Evolutionary conservation across 2,113 vertebrate genomes (phyloP), one percentile per base, ranked within the genome.

Genomic region (Petromus typicus): DNA sequence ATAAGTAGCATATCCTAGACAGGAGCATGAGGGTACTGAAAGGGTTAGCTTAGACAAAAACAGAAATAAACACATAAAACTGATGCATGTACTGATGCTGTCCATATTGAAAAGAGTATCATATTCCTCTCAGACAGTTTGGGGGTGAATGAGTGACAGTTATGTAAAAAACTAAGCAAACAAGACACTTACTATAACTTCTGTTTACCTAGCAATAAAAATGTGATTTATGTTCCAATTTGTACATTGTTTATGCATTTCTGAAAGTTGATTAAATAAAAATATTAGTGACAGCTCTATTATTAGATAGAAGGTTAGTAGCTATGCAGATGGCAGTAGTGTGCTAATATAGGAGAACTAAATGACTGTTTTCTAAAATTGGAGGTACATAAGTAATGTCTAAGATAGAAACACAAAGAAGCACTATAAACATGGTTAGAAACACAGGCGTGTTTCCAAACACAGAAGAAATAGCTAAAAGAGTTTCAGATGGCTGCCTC

Each of bases 211-310:
- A 81, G 30, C 66, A 86, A 86, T 45, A 64, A 73, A 45, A 73
- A 48, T 75, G n/a, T 91, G 78, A 80, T n/a, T n/a, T n/a, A n/a
- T n/a, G 11, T 57, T 82, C 66, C 51, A 37, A 57, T 82, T 85
- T 86, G 69, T 54, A 64, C 30, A 64, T 56, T 56, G 32, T 61
- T 91, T 57, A 75, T 75, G 20, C 64, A 73, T 64, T 82, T 87
- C 43, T 87, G 57, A 87, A 82, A 64, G 30, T 40, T 66, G 30
- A 57, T 81, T 86, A 57, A 81, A 56, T 57, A 91, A 91, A 91
- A 91, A n/a, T n/a, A 86, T 43, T 63, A 56, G n/a, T 22, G 5
- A 69, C 37, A 80, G 45, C 11, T 73, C 63, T 37, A 81, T 18
- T 25, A 8, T 56, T 82, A 82, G 43, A 57, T 20, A 66, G 71